Percentiles rank a stretch among this genome's conserved stretches.
Evolutionary conservation across 2,888 invertebrate genomes (phyloP).

Genomic region (Drosophila pegasa): DNA sequence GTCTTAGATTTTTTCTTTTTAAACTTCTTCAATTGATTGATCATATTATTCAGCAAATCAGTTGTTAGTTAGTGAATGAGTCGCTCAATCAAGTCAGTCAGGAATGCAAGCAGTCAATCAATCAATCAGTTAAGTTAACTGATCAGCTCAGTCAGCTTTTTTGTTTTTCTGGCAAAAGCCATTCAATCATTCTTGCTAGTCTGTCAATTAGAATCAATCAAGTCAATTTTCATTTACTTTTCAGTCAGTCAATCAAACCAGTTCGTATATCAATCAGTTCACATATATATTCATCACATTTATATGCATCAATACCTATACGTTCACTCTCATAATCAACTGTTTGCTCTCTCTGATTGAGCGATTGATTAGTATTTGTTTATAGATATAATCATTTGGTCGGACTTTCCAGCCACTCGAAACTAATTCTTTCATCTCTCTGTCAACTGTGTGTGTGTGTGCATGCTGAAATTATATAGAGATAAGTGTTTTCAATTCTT

Average conservation of each 20-base stretch:
- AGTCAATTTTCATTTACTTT: background rate
- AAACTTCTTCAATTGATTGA: too few relatives aligned
- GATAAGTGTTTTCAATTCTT: slow-evolving; percentile 35
- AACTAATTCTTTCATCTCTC: slow-evolving; percentile 23
- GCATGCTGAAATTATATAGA: slow-evolving; percentile 44
- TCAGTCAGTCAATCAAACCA: background rate
- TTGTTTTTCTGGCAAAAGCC: too few relatives aligned
- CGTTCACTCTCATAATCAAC: background rate
- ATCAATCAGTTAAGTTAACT: background rate
- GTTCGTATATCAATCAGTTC: background rate
- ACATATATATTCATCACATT: background rate
- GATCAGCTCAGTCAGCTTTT: too few relatives aligned
- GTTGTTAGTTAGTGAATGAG: too few relatives aligned
- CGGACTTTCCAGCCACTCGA: background rate
- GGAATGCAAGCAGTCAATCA: background rate
- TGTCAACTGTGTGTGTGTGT: slow-evolving; percentile 20
- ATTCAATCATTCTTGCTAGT: background rate
- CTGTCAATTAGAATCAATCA: background rate
- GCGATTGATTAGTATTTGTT: slow-evolving; percentile 4
- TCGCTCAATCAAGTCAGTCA: too few relatives aligned
- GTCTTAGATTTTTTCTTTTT: too few relatives aligned
- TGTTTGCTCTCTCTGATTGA: background rate
- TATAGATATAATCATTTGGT: background rate
- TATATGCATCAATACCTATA: background rate
- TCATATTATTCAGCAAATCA: too few relatives aligned